A percentile compares a stretch with the other conserved stretches of the same genome.
These are phyloP conservation scores for Entomobrya proxima DNA, from an alignment of 2,888 invertebrate genomes.

Conservation along the genomic window DNA sequence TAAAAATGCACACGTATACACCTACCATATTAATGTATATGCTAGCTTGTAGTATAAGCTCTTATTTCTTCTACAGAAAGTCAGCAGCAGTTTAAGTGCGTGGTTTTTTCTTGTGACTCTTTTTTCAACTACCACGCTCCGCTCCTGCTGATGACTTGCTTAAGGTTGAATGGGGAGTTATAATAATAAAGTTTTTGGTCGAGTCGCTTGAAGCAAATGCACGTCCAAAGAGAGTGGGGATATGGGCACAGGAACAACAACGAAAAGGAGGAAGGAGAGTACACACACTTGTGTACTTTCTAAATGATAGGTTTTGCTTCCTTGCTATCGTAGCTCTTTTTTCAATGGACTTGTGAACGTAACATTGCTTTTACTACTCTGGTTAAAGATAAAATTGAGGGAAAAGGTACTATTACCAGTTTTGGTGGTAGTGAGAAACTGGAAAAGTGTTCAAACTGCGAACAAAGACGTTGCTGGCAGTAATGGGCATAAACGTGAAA, in stretches of 20 bases:
- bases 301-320: slow-evolving; percentile 58
- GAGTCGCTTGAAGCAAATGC: slow-evolving; percentile 34
- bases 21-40: not conserved
- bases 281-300: not conserved
- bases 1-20: slow-evolving; percentile 18
- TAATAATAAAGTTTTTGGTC: slow-evolving; percentile 56
- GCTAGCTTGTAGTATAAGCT: not conserved
- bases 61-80: not conserved
- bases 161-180: slow-evolving; percentile 66
- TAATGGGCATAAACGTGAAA: slow-evolving; percentile 29
- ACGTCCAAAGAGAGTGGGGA: not conserved
- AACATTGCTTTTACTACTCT: slow-evolving; percentile 1
- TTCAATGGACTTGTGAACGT: not conserved
- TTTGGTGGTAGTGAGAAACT: not conserved
- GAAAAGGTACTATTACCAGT: slow-evolving; percentile 20
- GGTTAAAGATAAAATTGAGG: not conserved
- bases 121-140: slow-evolving; percentile 31
- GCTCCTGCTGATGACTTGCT: slow-evolving; percentile 62
- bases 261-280: slow-evolving; percentile 29
- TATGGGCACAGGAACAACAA: not conserved
- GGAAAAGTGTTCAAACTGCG: not conserved
- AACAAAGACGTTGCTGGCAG: not conserved
- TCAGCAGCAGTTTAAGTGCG: slow-evolving; percentile 36
- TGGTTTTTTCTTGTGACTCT: slow-evolving; percentile 49
- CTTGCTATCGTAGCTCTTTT: slow-evolving; percentile 15